Percentiles rank a stretch among this genome's conserved stretches.
Conservation (phyloP, 2,797 vertebrate genomes). For the Xerus rutilus region DNA sequence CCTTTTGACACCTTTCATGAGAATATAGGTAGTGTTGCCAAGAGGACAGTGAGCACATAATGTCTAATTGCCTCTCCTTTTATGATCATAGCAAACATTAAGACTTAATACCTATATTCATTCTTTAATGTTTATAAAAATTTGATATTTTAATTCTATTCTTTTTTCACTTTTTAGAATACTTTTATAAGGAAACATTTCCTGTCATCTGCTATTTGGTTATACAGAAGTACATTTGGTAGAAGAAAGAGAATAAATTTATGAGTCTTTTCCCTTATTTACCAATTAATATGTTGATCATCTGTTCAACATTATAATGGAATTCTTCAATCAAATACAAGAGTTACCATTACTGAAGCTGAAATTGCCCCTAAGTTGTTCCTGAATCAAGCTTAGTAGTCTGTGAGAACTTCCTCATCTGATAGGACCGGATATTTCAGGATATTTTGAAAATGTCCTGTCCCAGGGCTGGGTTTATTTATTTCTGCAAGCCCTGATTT, state of each 20-base stretch:
- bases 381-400: background rate
- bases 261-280: background rate
- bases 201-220: background rate
- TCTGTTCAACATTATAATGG: background rate
- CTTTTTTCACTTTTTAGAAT: slow-evolving; percentile 35
- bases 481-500: background rate
- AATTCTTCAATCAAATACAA: background rate
- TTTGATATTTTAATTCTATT: background rate
- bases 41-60: background rate
- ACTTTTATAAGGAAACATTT: background rate
- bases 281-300: background rate
- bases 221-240: background rate
- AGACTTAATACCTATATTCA: background rate
- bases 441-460: background rate
- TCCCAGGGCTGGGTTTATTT: background rate
- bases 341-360: background rate
- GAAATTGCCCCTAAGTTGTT: background rate
- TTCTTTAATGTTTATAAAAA: background rate
- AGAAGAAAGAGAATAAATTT: background rate
- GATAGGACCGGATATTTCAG: background rate
- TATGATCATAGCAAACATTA: background rate
- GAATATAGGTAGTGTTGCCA: background rate
- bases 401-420: background rate
- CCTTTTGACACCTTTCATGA: background rate
- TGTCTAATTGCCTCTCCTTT: background rate